Evolutionary conservation across 2,888 invertebrate species (phyloP), one percentile per base, ranked within the genome.

Genomic region (Silvanus unidentatus): DNA sequence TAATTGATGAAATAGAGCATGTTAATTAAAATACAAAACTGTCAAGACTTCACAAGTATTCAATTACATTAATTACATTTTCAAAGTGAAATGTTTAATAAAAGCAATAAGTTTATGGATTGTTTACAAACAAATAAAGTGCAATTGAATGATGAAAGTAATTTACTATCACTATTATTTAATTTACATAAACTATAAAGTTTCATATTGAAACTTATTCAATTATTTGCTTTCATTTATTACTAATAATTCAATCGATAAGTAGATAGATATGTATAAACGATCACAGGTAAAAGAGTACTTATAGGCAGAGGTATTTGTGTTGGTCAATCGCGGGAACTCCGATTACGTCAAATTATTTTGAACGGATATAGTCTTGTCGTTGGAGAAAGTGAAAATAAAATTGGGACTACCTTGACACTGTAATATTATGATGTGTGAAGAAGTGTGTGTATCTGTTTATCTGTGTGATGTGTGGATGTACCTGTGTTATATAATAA

Each of bases 371-470:
- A 49, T 49, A 50, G 46, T 39, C 46, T 41, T 42, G 43, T 44
- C 46, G 50, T 57, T 39, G 54, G 58, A 52, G 59, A 60, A 60
- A 59, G 60, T 60, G 58, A 60, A 60, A 59, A 55, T 54, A 47
- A 50, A 32, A 32, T 47, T 50, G 35, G 47, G 45, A 48, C 47
- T 48, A 53, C 57, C 55, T 55, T 55, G 55, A 57, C 55, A 57
- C 53, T 54, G 50, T 50, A 53, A 51, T 47, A 47, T 30, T n/a
- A n/a, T n/a, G n/a, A 22, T n/a, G 32, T 8, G 32, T 32, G 10
- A 12, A n/a, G 10, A 32, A 8, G n/a, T 32, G n/a, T 12, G n/a
- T n/a, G n/a, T n/a, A n/a, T n/a, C n/a, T n/a, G n/a, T n/a, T n/a
- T n/a, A n/a, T n/a, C n/a, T n/a, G n/a, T n/a, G n/a, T 5, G n/a